Conservation (phyloP, 2,113 vertebrate genomes). For the Hippocampus guttulatus region DNA sequence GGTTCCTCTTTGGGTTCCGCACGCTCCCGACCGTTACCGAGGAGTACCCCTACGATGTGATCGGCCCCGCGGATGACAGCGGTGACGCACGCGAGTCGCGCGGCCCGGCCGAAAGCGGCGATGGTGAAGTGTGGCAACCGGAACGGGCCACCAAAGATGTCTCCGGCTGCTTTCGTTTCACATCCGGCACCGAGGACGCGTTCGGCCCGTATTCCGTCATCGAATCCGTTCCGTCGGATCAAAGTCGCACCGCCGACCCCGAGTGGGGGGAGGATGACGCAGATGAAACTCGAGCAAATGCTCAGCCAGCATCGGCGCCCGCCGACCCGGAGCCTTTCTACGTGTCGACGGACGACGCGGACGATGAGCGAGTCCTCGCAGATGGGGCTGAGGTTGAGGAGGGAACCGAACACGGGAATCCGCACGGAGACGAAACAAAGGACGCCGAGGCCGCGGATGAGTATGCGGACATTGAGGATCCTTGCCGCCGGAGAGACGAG, state of each 20-base stretch:
- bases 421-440: slow-evolving; percentile 39
- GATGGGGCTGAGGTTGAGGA: slow-evolving; percentile 32
- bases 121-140: slow-evolving; percentile 66
- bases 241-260: slow-evolving; percentile 56
- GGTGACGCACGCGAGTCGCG: slow-evolving; percentile 65
- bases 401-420: slow-evolving; percentile 16
- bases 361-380: slow-evolving; percentile 51
- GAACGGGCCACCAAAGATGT: slow-evolving; percentile 71
- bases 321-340: slow-evolving; percentile 68
- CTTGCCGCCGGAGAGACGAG: slow-evolving; percentile 56
- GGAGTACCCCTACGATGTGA: slow-evolving; percentile 75
- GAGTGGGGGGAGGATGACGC: slow-evolving; percentile 55
- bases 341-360: slow-evolving; percentile 67
- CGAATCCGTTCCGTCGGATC: slow-evolving; percentile 58
- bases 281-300: slow-evolving; percentile 45
- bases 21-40: slow-evolving; percentile 67
- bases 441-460: slow-evolving; percentile 67
- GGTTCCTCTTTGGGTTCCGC: slow-evolving; percentile 57
- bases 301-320: slow-evolving; percentile 28
- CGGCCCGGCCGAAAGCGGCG: slow-evolving; percentile 55
- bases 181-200: slow-evolving; percentile 66
- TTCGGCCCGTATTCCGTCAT: slow-evolving; percentile 75
- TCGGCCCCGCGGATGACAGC: slow-evolving; percentile 66
- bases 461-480: slow-evolving; percentile 72
- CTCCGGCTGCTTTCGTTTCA: slow-evolving; percentile 70